Percentiles rank a stretch among this genome's conserved stretches.
Evolutionary conservation across 2,797 vertebrate species (phyloP).

Genomic region (Anguilla megastoma): DNA sequence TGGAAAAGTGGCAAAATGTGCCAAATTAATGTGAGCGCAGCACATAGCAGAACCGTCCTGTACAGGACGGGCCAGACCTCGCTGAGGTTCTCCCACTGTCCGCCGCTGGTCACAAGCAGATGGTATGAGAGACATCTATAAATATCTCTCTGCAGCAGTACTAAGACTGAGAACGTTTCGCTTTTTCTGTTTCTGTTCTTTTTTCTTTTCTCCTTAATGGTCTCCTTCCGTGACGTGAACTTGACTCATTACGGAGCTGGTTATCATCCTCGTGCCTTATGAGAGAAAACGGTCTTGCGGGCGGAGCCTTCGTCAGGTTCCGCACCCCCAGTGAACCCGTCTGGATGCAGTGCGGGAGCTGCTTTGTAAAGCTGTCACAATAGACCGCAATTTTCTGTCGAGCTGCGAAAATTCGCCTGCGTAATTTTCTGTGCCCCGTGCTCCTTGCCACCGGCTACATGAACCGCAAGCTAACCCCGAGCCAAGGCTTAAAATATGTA

Average conservation of each 20-base stretch:
- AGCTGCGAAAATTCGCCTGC: slow-evolving; percentile 17
- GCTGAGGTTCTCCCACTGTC: neutral
- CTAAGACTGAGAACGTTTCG: neutral
- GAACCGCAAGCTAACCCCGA: slow-evolving; percentile 15
- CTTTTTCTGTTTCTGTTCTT: neutral
- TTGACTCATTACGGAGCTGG: slow-evolving; percentile 4
- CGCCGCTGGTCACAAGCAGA: neutral
- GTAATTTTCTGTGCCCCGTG: slow-evolving; percentile 28
- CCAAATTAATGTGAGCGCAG: neutral
- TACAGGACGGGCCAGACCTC: no score
- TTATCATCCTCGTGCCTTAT: slow-evolving; percentile 38
- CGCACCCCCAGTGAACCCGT: neutral
- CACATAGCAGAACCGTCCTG: neutral
- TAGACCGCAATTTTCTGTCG: slow-evolving; percentile 28
- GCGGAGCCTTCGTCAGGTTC: neutral
- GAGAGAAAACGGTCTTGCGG: slow-evolving; percentile 1
- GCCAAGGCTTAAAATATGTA: slow-evolving; percentile 34
- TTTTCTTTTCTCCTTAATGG: no score
- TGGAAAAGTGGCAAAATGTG: neutral
- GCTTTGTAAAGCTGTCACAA: slow-evolving; percentile 31
- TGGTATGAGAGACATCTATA: neutral
- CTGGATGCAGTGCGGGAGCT: slow-evolving; percentile 1
- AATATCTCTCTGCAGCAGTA: neutral
- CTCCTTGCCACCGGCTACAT: slow-evolving; percentile 14
- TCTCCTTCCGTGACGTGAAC: neutral